Conservation (phyloP, 2,888 invertebrate species). For the Nomada fucata region DNA sequence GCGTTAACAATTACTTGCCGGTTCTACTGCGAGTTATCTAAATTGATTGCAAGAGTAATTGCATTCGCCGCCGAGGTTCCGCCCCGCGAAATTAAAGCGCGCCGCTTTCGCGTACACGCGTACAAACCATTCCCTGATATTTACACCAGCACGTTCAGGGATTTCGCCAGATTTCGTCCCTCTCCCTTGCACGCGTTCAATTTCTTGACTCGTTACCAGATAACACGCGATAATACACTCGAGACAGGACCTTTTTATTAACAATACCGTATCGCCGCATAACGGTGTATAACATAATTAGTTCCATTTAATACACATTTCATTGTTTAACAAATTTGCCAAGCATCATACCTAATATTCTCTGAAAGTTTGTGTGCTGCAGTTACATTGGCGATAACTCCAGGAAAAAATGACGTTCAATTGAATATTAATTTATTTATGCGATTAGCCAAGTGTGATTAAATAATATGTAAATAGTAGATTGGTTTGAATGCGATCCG, state of each 20-base stretch:
- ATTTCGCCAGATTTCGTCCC: conserved; percentile 10
- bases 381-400: no score
- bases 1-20: conserved; percentile 74
- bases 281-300: no score
- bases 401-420: no score
- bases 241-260: no score
- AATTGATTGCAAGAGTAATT: conserved; percentile 77
- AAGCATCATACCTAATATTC: no score
- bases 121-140: neutral
- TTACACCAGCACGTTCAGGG: conserved; percentile 11
- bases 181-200: neutral
- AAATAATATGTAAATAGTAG: no score
- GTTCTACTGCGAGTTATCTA: conserved; percentile 74
- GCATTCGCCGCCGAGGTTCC: conserved; percentile 62
- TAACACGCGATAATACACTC: neutral
- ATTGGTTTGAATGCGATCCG: no score
- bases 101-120: conserved; percentile 24
- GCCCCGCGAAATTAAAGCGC: conserved; percentile 58
- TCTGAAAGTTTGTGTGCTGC: no score
- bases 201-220: neutral
- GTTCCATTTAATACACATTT: no score
- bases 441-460: neutral
- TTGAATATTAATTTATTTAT: neutral
- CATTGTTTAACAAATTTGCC: neutral
- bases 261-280: no score